Conservation (phyloP, 2,888 invertebrate species). For the Agriopis marginaria region DNA sequence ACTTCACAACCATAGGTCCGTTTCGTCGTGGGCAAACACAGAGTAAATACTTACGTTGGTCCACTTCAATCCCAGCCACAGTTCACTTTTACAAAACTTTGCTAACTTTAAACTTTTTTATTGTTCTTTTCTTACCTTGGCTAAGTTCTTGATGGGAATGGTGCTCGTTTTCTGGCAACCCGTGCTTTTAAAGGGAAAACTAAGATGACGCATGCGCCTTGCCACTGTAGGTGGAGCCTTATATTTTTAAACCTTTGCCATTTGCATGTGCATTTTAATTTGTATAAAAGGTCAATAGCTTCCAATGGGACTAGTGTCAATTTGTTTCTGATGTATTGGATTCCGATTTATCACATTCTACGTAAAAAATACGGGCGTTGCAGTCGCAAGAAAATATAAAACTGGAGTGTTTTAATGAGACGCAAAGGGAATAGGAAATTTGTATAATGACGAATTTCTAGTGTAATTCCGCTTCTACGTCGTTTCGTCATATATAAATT, state of each 20-base stretch:
- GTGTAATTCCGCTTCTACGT: no score
- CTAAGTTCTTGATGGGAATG: slow-evolving; percentile 70
- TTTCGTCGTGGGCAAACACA: background rate
- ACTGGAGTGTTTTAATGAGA: background rate
- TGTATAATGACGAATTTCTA: no score
- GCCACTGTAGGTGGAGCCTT: slow-evolving; percentile 58
- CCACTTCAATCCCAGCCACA: slow-evolving; percentile 50
- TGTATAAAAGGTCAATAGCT: slow-evolving; percentile 43
- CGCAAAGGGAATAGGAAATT: slow-evolving; percentile 9
- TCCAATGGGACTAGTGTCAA: slow-evolving; percentile 42
- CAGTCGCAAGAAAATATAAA: no score
- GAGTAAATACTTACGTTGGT: slow-evolving; percentile 45
- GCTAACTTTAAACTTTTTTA: slow-evolving; percentile 50
- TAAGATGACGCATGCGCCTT: slow-evolving; percentile 66
- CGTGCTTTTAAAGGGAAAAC: slow-evolving; percentile 68
- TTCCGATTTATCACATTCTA: background rate
- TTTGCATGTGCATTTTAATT: slow-evolving; percentile 64
- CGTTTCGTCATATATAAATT: no score
- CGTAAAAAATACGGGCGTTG: no score
- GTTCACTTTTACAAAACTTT: slow-evolving; percentile 64
- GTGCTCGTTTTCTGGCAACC: slow-evolving; percentile 43
- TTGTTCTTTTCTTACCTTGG: slow-evolving; percentile 40
- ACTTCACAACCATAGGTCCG: no score
- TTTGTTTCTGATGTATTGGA: slow-evolving; percentile 36
- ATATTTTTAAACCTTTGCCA: slow-evolving; percentile 31